Conservation (phyloP, 2,888 invertebrate genomes). For the Gymnoscelis rufifasciata region DNA sequence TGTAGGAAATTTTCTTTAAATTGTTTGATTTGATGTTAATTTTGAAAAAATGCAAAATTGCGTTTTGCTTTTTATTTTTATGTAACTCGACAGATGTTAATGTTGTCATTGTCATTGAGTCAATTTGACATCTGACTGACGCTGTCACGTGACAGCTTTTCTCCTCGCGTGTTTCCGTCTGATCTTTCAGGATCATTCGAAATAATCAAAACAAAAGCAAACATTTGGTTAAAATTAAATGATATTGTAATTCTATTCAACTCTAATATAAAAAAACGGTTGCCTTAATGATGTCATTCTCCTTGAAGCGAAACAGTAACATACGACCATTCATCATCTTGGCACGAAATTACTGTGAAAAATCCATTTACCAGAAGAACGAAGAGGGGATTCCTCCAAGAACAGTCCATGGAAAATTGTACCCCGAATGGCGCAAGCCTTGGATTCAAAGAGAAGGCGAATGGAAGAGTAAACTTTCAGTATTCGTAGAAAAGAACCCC, state of each 20-base stretch:
- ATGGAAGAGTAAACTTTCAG: slow-evolving; percentile 78
- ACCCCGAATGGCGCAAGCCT: slow-evolving; percentile 81
- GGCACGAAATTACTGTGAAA: slow-evolving; percentile 52
- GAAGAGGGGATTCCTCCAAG: slow-evolving; percentile 57
- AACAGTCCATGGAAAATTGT: slow-evolving; percentile 58
- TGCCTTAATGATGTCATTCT: slow-evolving; percentile 41
- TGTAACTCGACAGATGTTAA: too few relatives aligned
- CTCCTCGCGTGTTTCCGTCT: too few relatives aligned
- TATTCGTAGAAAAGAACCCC: slow-evolving; percentile 71
- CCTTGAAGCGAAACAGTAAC: slow-evolving; percentile 35
- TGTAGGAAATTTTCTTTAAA: too few relatives aligned
- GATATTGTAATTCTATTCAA: neutral
- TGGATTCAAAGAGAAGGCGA: slow-evolving; percentile 79
- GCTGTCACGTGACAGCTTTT: too few relatives aligned
- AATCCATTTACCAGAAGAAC: slow-evolving; percentile 57
- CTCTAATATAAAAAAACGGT: neutral
- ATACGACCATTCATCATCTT: slow-evolving; percentile 35
- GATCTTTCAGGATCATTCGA: too few relatives aligned
- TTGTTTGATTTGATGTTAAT: too few relatives aligned
- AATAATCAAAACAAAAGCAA: too few relatives aligned
- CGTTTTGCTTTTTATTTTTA: too few relatives aligned
- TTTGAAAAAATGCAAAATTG: too few relatives aligned
- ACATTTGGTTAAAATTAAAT: too few relatives aligned
- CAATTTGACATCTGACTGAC: too few relatives aligned
- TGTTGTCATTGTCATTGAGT: too few relatives aligned